These are phyloP conservation scores for Threskiornis aethiopicus DNA, from an alignment of 2,797 vertebrate species.

Conservation along the genomic window DNA sequence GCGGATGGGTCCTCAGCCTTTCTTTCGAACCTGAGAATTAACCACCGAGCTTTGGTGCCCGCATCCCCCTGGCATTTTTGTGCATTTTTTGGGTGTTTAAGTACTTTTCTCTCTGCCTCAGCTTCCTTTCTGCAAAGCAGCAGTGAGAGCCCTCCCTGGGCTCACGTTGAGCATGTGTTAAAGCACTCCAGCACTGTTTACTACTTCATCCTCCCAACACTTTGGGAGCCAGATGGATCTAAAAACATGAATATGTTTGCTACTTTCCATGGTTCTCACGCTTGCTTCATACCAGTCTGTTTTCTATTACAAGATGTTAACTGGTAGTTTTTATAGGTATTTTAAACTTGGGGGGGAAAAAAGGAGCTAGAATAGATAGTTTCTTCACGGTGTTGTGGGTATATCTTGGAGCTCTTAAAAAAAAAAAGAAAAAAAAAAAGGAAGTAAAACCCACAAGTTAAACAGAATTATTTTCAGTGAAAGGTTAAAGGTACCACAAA, in stretches of 20 bases:
- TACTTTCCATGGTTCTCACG: background rate
- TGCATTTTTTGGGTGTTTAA: background rate
- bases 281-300: background rate
- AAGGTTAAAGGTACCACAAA: background rate
- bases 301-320: background rate
- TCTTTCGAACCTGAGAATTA: background rate
- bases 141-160: background rate
- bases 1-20: background rate
- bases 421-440: too few species aligned
- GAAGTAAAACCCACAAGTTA: background rate
- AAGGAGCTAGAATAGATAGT: background rate
- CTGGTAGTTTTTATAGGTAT: background rate
- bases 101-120: background rate
- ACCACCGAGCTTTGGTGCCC: background rate
- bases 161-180: rapidly evolving
- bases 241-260: background rate
- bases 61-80: background rate
- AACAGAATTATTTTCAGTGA: background rate
- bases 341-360: background rate
- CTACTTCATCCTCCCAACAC: background rate
- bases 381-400: background rate
- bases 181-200: background rate
- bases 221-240: background rate
- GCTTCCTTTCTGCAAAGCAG: background rate
- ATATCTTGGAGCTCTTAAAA: background rate